Conservation (phyloP, 2,888 invertebrate species). For the Chymomyza fuscimana region DNA sequence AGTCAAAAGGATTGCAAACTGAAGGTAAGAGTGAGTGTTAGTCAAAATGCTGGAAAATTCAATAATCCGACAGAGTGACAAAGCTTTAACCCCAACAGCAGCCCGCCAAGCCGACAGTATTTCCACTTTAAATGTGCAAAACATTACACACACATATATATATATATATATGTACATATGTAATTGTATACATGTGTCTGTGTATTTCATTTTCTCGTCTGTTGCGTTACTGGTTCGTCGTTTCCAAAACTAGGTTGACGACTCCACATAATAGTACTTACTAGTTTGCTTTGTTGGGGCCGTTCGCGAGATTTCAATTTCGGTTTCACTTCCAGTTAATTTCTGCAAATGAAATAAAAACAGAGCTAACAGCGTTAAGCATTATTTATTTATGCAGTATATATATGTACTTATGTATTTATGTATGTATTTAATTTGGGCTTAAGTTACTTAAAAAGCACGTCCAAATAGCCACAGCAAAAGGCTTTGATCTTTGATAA, state of each 20-base stretch:
- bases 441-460: background rate
- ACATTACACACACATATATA: background rate
- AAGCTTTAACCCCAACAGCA: slow-evolving; percentile 23
- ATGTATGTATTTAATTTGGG: slow-evolving; percentile 7
- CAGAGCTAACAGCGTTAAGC: slow-evolving; percentile 13
- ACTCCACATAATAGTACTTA: slow-evolving; percentile 27
- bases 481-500: slow-evolving; percentile 47
- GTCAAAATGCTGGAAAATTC: slow-evolving; percentile 70
- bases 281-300: slow-evolving; percentile 36
- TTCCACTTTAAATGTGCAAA: background rate
- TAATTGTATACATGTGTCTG: background rate
- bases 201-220: slow-evolving; percentile 36
- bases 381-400: background rate
- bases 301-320: slow-evolving; percentile 46
- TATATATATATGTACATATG: background rate
- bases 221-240: slow-evolving; percentile 51
- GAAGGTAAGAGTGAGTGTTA: slow-evolving; percentile 55
- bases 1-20: slow-evolving; percentile 50
- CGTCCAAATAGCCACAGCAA: slow-evolving; percentile 12
- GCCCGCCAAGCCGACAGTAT: background rate
- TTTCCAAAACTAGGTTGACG: slow-evolving; percentile 62
- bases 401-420: slow-evolving; percentile 16
- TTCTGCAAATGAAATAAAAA: slow-evolving; percentile 46
- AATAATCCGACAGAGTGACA: slow-evolving; percentile 67
- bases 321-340: slow-evolving; percentile 55